Evolutionary conservation across 1,140 invertebrate species (phyloP).

Genomic region (Copidosoma floridanum): DNA sequence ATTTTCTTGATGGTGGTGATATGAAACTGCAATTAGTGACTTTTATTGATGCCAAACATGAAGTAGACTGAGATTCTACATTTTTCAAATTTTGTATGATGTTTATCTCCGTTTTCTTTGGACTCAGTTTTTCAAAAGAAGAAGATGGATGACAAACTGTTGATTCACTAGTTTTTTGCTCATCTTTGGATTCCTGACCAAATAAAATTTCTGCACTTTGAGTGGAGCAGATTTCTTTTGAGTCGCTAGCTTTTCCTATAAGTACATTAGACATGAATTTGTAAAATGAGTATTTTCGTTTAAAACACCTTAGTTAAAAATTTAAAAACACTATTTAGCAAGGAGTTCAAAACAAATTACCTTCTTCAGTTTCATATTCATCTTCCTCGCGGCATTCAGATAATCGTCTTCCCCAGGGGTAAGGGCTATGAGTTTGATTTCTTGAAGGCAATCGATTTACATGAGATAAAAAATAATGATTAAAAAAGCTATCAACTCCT

Average conservation of each 20-base stretch:
- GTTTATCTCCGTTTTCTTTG: constrained; percentile 52
- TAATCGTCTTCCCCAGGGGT: constrained; percentile 65
- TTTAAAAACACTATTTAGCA: no score
- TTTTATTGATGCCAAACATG: constrained; percentile 33
- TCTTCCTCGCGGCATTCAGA: constrained; percentile 81
- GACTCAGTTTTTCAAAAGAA: constrained; percentile 54
- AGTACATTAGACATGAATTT: no score
- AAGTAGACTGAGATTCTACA: constrained; percentile 34
- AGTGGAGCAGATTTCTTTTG: no score
- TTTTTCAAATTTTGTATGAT: constrained; percentile 44
- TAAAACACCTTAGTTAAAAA: no score
- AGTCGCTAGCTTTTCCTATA: no score
- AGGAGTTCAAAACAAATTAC: constrained; percentile 32
- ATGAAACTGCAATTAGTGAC: constrained; percentile 49
- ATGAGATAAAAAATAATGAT: constrained; percentile 72
- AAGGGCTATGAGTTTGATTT: constrained; percentile 59
- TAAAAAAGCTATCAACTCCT: constrained; percentile 68
- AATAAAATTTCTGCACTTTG: no score
- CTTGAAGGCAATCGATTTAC: constrained; percentile 65
- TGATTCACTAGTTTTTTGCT: constrained; percentile 44
- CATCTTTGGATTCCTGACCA: constrained; percentile 43
- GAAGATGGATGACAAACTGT: constrained; percentile 58
- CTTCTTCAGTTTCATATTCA: constrained; percentile 68
- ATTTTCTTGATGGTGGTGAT: constrained; percentile 51
- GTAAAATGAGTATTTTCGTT: no score